phyloP scores from a whole-genome alignment of 2,888 invertebrate genomes.

The Zeuzera pyrina region DNA sequence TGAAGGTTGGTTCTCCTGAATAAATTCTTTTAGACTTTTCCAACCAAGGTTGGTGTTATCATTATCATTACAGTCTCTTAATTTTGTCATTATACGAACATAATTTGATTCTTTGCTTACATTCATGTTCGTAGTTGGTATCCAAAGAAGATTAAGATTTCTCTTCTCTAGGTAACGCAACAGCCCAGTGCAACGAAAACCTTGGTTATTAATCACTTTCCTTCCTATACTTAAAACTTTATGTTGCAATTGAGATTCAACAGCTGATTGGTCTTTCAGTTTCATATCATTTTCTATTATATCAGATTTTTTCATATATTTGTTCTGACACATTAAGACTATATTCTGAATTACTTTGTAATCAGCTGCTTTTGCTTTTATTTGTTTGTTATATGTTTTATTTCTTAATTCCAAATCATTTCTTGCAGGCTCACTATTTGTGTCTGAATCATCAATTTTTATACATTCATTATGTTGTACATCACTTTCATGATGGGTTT shows the following conservation, averaged over 20 bases:
- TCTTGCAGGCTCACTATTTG: slow-evolving; percentile 26
- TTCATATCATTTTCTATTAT: slow-evolving; percentile 13
- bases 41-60: slow-evolving; percentile 24
- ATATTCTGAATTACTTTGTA: slow-evolving; percentile 35
- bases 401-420: slow-evolving; percentile 6
- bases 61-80: slow-evolving; percentile 18
- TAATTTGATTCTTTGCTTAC: slow-evolving; percentile 23
- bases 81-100: slow-evolving; percentile 38
- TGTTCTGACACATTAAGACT: slow-evolving; percentile 32
- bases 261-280: slow-evolving; percentile 10
- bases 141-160: slow-evolving; percentile 44
- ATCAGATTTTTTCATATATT: slow-evolving; percentile 27
- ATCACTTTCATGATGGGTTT: slow-evolving; percentile 4
- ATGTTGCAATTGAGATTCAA: slow-evolving; percentile 37
- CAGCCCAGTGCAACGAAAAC: slow-evolving; percentile 41
- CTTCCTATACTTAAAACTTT: slow-evolving; percentile 55
- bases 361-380: slow-evolving; percentile 17
- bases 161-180: slow-evolving; percentile 47
- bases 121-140: slow-evolving; percentile 19
- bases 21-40: slow-evolving; percentile 17
- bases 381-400: slow-evolving; percentile 8
- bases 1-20: too few species aligned
- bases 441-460: slow-evolving; percentile 40
- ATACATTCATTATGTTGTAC: slow-evolving; percentile 30
- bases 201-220: slow-evolving; percentile 41